phyloP scores from a whole-genome alignment of 2,113 vertebrate species.

The Hippocampus zosterae region DNA sequence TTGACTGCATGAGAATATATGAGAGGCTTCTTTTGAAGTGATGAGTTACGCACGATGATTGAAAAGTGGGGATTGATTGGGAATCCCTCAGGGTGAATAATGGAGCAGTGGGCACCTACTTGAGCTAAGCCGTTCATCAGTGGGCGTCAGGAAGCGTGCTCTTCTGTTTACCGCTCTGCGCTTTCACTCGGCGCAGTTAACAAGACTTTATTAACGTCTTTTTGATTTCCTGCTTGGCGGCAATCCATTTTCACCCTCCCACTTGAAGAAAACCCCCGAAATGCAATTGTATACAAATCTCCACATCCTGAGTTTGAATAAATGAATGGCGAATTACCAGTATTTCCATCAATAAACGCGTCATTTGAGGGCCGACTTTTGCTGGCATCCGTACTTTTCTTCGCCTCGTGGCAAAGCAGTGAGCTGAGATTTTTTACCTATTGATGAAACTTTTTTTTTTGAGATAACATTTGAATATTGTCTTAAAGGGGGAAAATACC shows the following conservation, averaged over 20 bases:
- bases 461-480: slow-evolving; percentile 26
- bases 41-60: background rate
- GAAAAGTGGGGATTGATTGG: slow-evolving; percentile 3
- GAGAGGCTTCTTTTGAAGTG: background rate
- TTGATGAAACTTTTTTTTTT: background rate
- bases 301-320: background rate
- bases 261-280: slow-evolving; percentile 21
- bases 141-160: background rate
- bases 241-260: slow-evolving; percentile 17
- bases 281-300: background rate
- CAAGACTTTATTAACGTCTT: slow-evolving; percentile 9
- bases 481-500: slow-evolving; percentile 18
- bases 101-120: background rate
- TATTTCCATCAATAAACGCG: background rate
- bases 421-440: background rate
- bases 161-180: slow-evolving; percentile 23
- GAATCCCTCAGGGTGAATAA: background rate
- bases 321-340: no score
- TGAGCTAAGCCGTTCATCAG: background rate
- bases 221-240: slow-evolving; percentile 14
- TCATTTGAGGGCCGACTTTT: slow-evolving; percentile 3
- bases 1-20: background rate
- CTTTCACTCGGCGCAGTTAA: slow-evolving; percentile 33
- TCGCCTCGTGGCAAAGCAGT: background rate
- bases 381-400: slow-evolving; percentile 7